These are phyloP conservation scores for Callipepla californica DNA, from an alignment of 2,113 vertebrate species.

Conservation along the genomic window DNA sequence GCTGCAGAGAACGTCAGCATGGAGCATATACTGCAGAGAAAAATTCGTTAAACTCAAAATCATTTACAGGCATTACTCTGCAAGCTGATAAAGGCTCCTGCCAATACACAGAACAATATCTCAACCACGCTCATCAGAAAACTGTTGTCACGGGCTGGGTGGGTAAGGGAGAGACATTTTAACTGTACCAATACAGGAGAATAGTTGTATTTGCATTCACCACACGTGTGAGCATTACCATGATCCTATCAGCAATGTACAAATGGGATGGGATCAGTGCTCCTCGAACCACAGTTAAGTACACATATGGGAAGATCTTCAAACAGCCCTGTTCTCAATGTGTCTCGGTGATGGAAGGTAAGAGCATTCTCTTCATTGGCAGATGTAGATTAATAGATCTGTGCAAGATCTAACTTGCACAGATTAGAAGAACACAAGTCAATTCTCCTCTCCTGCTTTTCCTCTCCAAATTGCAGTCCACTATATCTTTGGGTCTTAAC, in stretches of 20 bases:
- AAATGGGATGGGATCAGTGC: not conserved
- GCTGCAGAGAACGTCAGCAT: not conserved
- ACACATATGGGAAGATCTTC: not conserved
- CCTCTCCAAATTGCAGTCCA: not conserved
- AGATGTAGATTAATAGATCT: not conserved
- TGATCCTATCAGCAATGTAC: not conserved
- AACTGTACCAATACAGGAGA: not conserved
- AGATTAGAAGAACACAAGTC: not conserved
- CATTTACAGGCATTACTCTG: not conserved
- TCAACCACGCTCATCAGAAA: not conserved
- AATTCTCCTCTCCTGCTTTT: not conserved
- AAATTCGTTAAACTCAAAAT: not conserved
- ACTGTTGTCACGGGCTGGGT: not conserved
- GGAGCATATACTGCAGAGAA: not conserved
- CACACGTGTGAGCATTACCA: not conserved
- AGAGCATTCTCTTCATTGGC: not conserved
- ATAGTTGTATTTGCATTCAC: not conserved
- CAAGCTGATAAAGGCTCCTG: not conserved
- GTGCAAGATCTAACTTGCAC: not conserved
- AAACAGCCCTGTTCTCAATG: not conserved
- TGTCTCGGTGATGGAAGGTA: not conserved
- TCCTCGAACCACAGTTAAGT: not conserved
- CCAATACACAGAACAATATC: not conserved
- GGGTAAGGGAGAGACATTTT: not conserved
- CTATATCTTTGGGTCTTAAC: not conserved